Percentiles rank a stretch among this genome's conserved stretches.
These are phyloP conservation scores for Xenentodon cancila DNA, from an alignment of 2,797 vertebrate species.

Conservation along the genomic window DNA sequence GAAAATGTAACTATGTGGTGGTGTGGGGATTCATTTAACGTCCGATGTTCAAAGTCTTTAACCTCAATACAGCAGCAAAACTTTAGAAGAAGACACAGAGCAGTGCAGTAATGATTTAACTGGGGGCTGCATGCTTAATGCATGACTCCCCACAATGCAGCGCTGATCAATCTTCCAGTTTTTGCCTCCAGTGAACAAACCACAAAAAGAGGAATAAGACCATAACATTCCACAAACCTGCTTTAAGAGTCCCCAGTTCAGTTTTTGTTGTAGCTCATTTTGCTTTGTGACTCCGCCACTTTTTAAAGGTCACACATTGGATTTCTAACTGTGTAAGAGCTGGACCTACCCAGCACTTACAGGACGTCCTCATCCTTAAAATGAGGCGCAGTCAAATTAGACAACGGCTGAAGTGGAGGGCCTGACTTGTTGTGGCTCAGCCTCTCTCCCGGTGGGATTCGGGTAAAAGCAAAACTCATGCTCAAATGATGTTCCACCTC, in stretches of 20 bases:
- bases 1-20: neutral
- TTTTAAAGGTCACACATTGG: neutral
- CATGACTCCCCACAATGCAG: neutral
- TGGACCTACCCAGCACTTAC: neutral
- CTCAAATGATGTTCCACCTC: conserved; percentile 52
- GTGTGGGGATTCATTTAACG: neutral
- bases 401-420: conserved; percentile 17
- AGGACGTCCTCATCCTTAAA: neutral
- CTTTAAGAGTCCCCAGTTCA: too few species aligned
- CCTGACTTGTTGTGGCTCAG: conserved; percentile 18
- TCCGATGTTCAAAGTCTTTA: neutral
- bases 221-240: neutral
- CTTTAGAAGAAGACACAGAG: neutral
- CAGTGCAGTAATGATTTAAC: neutral
- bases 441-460: conserved; percentile 29
- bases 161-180: neutral
- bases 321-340: neutral
- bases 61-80: neutral
- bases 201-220: neutral
- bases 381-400: conserved; percentile 27
- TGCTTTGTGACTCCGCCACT: neutral
- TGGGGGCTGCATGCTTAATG: neutral
- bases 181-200: neutral
- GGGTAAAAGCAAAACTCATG: conserved; percentile 55
- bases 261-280: neutral